A percentile compares a stretch with the other conserved stretches of the same genome.
These are phyloP conservation scores for Helicoverpa armigera DNA, from an alignment of 1,140 invertebrate species.

Conservation along the genomic window DNA sequence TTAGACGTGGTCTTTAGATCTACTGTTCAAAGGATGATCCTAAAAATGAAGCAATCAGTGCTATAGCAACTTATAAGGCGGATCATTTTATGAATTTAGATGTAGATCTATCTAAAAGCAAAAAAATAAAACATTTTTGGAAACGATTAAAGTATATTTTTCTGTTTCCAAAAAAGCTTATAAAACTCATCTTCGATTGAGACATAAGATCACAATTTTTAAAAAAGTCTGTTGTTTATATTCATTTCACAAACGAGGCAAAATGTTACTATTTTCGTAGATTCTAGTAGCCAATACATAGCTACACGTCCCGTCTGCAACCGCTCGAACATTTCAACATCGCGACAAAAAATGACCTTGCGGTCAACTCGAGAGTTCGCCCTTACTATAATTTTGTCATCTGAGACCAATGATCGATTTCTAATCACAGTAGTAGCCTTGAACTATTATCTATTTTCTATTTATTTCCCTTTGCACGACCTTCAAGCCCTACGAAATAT, in stretches of 20 bases:
- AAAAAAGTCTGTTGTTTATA: no score
- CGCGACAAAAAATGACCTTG: constrained; percentile 77
- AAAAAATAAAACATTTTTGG: no score
- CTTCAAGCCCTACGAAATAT: constrained; percentile 47
- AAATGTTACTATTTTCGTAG: not conserved
- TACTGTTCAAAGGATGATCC: no score
- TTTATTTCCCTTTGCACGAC: constrained; percentile 60
- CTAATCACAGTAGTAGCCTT: constrained; percentile 71
- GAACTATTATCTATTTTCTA: constrained; percentile 71
- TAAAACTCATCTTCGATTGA: no score
- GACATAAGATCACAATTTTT: no score
- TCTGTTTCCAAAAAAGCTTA: no score
- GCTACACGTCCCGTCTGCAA: constrained; percentile 53
- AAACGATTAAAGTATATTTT: no score
- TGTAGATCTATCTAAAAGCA: no score
- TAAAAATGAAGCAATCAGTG: no score
- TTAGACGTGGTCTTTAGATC: no score
- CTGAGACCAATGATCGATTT: constrained; percentile 66
- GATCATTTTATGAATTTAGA: no score
- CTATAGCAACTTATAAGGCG: no score
- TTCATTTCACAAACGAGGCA: not conserved
- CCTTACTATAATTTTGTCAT: constrained; percentile 73
- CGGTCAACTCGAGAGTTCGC: constrained; percentile 65
- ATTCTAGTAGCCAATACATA: constrained; percentile 44
- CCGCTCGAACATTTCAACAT: constrained; percentile 66